These are phyloP conservation scores for Oscheius sp. DNA, from an alignment of 2,888 invertebrate species.

Conservation along the genomic window DNA sequence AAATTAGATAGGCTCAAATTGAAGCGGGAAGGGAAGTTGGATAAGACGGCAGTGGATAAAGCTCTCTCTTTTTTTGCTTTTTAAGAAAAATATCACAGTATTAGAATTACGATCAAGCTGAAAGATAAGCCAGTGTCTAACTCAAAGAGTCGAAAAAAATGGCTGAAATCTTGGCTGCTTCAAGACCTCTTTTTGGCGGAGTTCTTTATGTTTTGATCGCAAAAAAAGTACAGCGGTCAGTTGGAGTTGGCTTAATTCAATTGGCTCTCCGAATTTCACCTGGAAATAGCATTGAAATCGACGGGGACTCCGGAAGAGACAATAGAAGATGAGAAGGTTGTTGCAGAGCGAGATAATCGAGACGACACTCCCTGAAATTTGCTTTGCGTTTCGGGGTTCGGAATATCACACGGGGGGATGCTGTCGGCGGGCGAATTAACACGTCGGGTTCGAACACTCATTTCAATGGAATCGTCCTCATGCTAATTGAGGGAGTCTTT, in stretches of 20 bases:
- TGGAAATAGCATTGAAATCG: conserved; percentile 49
- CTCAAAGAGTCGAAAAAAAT: background rate
- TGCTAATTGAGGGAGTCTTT: too few species aligned
- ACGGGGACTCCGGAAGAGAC: conserved; percentile 39
- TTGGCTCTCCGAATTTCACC: conserved; percentile 23
- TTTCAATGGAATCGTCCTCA: too few species aligned
- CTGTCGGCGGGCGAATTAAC: background rate
- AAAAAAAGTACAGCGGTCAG: background rate
- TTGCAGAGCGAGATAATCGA: conserved; percentile 43
- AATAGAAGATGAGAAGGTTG: conserved; percentile 45
- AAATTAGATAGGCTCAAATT: conserved; percentile 3
- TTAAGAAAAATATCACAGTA: background rate
- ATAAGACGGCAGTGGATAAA: background rate
- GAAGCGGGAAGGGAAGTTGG: background rate
- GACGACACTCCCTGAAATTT: conserved; percentile 41
- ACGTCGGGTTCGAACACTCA: too few species aligned
- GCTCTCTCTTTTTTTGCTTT: background rate
- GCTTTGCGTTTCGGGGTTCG: too few species aligned
- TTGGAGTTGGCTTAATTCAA: background rate
- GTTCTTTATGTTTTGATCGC: too few species aligned
- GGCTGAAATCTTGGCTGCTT: background rate
- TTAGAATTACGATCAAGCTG: background rate
- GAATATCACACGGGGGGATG: background rate
- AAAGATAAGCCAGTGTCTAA: background rate
- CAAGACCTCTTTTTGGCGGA: too few species aligned